These are phyloP conservation scores for Morpho deidamia DNA, from an alignment of 2,888 invertebrate genomes.

Conservation along the genomic window DNA sequence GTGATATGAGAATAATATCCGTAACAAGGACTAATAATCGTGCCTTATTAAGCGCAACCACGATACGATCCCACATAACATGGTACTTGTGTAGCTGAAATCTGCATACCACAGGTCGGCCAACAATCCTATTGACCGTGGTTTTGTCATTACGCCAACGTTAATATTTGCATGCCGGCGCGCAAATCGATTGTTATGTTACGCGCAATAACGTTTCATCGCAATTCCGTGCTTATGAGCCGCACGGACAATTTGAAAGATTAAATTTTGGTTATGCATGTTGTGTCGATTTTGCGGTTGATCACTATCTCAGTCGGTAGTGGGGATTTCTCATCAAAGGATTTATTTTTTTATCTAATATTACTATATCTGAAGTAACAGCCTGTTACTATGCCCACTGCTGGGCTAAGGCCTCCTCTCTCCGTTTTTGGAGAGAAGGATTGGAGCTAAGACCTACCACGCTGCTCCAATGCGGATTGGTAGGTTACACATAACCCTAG, in stretches of 20 bases:
- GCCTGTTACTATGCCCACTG: no score
- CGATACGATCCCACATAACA: conserved; percentile 19
- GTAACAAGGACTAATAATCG: conserved; percentile 6
- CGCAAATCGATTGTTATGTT: conserved; percentile 38
- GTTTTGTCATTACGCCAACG: conserved; percentile 69
- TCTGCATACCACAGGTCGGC: conserved; percentile 34
- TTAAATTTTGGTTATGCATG: conserved; percentile 2
- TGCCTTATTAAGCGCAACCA: conserved; percentile 19
- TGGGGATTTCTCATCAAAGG: no score
- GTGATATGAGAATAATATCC: background rate
- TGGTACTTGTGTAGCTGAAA: conserved; percentile 31
- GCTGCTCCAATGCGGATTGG: no score
- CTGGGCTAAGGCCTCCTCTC: no score
- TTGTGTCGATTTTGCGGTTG: background rate
- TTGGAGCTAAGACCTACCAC: no score
- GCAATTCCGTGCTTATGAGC: conserved; percentile 18
- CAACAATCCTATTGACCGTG: conserved; percentile 60
- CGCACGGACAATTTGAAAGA: conserved; percentile 15
- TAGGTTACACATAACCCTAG: no score
- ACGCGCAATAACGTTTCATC: conserved; percentile 21
- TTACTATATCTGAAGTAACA: no score
- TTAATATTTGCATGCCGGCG: conserved; percentile 59
- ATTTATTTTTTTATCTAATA: no score
- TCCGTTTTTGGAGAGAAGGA: no score
- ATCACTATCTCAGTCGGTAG: no score